Conservation (phyloP, 2,113 vertebrate species). For the Pseudorectes ferrugineus region DNA sequence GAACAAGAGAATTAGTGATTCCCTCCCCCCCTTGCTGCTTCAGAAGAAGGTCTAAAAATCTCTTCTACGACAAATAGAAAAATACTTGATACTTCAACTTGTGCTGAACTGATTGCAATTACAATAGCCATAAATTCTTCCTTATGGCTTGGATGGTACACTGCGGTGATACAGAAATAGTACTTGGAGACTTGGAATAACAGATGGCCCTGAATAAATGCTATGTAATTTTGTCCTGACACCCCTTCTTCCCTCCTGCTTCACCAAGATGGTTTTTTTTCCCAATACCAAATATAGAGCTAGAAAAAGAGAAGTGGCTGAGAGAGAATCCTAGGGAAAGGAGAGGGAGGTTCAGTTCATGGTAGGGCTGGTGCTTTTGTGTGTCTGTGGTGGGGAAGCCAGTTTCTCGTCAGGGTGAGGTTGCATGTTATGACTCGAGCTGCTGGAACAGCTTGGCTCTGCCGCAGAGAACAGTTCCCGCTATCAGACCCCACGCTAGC, state of each 20-base stretch:
- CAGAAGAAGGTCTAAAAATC: not conserved
- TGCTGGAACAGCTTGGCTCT: not conserved
- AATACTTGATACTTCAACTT: not conserved
- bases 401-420: not conserved
- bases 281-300: constrained; percentile 1
- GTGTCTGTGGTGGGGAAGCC: not conserved
- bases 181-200: constrained; percentile 43
- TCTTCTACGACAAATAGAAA: not conserved
- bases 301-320: not conserved
- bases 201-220: constrained; percentile 58
- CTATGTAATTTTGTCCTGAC: constrained; percentile 49
- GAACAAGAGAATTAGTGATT: not conserved
- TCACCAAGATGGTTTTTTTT: not conserved
- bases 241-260: constrained; percentile 49
- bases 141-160: not conserved
- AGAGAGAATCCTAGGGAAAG: not conserved
- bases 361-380: not conserved
- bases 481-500: fast-evolving
- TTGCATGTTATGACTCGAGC: not conserved
- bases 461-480: not conserved
- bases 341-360: not conserved
- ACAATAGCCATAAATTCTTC: constrained; percentile 10
- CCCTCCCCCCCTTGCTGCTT: not conserved
- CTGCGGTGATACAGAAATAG: constrained; percentile 34
- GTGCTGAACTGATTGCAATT: not conserved